Conservation (phyloP, 2,113 vertebrate genomes). For the Sialia sialis region DNA sequence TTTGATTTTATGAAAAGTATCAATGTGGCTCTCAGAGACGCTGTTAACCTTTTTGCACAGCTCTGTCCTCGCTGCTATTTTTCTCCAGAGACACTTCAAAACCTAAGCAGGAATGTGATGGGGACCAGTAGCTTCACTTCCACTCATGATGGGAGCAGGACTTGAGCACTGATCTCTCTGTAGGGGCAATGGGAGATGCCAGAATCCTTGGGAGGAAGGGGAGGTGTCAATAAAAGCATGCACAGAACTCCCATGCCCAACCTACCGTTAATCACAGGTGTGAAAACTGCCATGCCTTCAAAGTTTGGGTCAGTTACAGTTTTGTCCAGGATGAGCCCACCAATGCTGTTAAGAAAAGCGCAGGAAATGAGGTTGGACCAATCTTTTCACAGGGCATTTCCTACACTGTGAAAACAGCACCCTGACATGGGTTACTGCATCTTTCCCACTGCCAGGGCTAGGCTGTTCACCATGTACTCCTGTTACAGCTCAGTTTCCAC, state of each 20-base stretch:
- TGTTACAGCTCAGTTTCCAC: neutral
- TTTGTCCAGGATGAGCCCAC: constrained; percentile 89
- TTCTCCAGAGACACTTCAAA: neutral
- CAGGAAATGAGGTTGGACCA: neutral
- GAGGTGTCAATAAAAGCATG: neutral
- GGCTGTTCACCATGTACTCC: neutral
- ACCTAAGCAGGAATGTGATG: neutral
- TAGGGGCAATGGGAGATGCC: neutral
- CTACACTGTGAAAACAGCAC: neutral
- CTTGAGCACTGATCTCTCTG: neutral
- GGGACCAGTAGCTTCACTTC: neutral
- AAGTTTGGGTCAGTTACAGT: constrained; percentile 83
- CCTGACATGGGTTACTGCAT: neutral
- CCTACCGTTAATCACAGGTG: constrained; percentile 91
- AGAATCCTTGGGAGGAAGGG: neutral
- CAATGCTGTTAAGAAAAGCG: constrained; percentile 74
- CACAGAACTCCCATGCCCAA: neutral
- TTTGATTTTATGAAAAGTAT: neutral
- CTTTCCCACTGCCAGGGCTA: neutral
- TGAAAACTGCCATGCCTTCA: constrained; percentile 89
- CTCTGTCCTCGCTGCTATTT: neutral
- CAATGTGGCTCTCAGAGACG: neutral
- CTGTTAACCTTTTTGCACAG: neutral
- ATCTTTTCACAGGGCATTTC: neutral
- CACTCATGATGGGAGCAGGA: neutral